These are phyloP conservation scores for Eleginops maclovinus DNA, from an alignment of 2,113 vertebrate species.

Conservation along the genomic window DNA sequence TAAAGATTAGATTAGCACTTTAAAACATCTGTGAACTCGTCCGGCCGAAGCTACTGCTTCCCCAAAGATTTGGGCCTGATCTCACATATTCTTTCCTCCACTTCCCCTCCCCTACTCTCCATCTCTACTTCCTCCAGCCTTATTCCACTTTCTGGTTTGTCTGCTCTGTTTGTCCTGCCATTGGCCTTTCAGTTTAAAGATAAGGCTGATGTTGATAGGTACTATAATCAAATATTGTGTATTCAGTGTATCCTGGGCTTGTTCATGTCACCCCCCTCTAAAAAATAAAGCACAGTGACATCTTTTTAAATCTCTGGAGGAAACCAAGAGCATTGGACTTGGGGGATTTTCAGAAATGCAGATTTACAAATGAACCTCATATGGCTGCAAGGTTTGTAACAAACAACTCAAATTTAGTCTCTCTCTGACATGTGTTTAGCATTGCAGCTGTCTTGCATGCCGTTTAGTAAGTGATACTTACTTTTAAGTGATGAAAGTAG, in stretches of 20 bases:
- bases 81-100: conserved; percentile 73
- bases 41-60: conserved; percentile 78
- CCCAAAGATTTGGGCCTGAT: conserved; percentile 80
- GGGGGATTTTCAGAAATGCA: too few relatives aligned
- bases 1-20: conserved; percentile 87
- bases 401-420: neutral
- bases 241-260: neutral
- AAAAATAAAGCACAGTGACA: neutral
- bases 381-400: neutral
- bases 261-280: neutral
- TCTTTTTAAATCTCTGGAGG: neutral
- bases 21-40: conserved; percentile 87
- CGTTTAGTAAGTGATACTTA: neutral
- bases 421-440: neutral
- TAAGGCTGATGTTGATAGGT: neutral
- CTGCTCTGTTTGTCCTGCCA: conserved; percentile 54
- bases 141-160: conserved; percentile 34
- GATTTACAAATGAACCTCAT: too few relatives aligned
- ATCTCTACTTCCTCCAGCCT: conserved; percentile 42
- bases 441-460: neutral
- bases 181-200: conserved; percentile 14
- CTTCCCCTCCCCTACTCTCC: conserved; percentile 36
- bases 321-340: neutral
- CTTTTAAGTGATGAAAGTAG: neutral
- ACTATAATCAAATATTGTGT: neutral